These are phyloP conservation scores for Xiphorhynchus erythropygius DNA, from an alignment of 2,797 vertebrate genomes.

Conservation along the genomic window DNA sequence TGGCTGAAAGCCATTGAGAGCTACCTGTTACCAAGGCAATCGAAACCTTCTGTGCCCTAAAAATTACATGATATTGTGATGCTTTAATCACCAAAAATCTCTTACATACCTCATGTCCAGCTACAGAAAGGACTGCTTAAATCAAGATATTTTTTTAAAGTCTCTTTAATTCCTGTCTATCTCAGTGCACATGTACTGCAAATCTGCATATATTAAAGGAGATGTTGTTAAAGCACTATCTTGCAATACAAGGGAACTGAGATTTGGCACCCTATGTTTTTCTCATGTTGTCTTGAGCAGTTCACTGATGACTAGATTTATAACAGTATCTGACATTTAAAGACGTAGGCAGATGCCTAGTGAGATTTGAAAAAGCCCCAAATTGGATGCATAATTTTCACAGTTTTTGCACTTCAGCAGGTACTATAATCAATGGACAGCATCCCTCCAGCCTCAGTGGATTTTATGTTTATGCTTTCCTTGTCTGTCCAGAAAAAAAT, in stretches of 20 bases:
- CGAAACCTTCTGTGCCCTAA: background rate
- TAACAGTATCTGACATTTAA: background rate
- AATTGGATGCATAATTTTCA: background rate
- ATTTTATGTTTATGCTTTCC: background rate
- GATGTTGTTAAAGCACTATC: background rate
- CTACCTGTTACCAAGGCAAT: constrained; percentile 3
- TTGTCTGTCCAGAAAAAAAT: background rate
- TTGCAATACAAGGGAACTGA: background rate
- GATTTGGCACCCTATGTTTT: background rate
- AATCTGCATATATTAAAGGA: background rate
- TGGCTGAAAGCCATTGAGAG: background rate
- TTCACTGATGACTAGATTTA: background rate
- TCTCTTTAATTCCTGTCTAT: background rate
- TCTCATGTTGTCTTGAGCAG: background rate
- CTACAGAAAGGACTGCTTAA: background rate
- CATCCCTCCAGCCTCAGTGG: background rate
- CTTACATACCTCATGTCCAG: background rate
- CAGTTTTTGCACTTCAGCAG: background rate
- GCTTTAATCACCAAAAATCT: background rate
- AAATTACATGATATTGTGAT: background rate
- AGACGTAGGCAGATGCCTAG: background rate
- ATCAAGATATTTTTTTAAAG: background rate
- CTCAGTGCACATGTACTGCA: background rate
- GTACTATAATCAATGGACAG: background rate
- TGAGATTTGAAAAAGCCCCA: background rate